Conservation (phyloP, 1,140 invertebrate species). For the Magallana gigas region DNA sequence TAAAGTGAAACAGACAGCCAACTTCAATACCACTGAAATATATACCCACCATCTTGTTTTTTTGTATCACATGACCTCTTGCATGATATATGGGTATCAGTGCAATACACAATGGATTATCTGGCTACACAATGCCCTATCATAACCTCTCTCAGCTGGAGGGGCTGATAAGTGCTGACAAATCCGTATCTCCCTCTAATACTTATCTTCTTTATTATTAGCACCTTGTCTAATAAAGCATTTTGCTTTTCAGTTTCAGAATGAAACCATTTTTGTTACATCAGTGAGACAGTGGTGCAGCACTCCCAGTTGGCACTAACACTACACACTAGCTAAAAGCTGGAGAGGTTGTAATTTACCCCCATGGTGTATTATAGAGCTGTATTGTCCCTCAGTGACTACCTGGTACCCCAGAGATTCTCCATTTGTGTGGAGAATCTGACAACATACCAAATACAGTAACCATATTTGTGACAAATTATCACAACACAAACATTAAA, state of each 20-base stretch:
- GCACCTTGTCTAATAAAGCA: slow-evolving; percentile 17
- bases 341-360: neutral
- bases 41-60: no score
- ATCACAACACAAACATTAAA: slow-evolving; percentile 29
- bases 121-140: neutral
- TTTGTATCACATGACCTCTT: slow-evolving; percentile 1
- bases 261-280: neutral
- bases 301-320: neutral
- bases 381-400: neutral
- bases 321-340: neutral
- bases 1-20: no score
- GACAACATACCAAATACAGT: slow-evolving; percentile 14
- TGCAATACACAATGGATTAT: neutral
- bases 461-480: slow-evolving; percentile 36
- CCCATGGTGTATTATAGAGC: neutral
- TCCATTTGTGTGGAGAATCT: neutral
- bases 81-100: neutral
- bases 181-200: neutral
- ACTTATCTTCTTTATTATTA: neutral
- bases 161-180: slow-evolving; percentile 1
- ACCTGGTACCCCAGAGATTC: neutral
- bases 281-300: neutral
- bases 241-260: neutral
- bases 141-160: neutral
- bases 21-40: no score